These are phyloP conservation scores for Neogale vison DNA, from an alignment of 2,113 vertebrate species.

Conservation along the genomic window DNA sequence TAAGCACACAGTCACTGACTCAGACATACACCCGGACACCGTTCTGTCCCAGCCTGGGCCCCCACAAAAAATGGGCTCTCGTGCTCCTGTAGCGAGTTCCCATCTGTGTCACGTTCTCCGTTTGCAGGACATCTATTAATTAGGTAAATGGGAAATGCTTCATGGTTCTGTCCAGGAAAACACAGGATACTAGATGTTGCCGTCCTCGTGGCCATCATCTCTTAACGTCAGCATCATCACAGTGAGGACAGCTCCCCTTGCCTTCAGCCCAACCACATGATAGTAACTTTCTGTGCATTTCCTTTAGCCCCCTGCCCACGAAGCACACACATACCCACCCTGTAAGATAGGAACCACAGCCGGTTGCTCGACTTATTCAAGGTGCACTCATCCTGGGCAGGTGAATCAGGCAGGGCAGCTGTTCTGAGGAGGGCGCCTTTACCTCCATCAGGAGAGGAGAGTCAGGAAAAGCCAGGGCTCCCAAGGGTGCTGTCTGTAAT, in stretches of 20 bases:
- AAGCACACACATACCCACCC: not conserved
- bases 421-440: not conserved
- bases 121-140: not conserved
- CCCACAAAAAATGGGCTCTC: not conserved
- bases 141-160: not conserved
- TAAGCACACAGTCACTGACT: not conserved
- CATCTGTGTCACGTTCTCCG: not conserved
- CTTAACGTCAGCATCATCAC: not conserved
- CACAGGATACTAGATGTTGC: not conserved
- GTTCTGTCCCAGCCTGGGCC: not conserved
- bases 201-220: accelerated
- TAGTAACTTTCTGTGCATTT: not conserved
- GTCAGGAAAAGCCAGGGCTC: not conserved
- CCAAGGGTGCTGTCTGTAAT: not conserved
- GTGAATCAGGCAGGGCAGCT: not conserved
- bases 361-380: not conserved
- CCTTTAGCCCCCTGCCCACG: no score
- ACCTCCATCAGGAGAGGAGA: not conserved
- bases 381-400: not conserved
- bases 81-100: not conserved
- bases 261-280: not conserved
- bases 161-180: not conserved
- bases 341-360: not conserved
- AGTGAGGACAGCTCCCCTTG: not conserved
- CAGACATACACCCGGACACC: not conserved